phyloP scores from a whole-genome alignment of 1,140 invertebrate genomes.

The Aphelinus atriplicis region DNA sequence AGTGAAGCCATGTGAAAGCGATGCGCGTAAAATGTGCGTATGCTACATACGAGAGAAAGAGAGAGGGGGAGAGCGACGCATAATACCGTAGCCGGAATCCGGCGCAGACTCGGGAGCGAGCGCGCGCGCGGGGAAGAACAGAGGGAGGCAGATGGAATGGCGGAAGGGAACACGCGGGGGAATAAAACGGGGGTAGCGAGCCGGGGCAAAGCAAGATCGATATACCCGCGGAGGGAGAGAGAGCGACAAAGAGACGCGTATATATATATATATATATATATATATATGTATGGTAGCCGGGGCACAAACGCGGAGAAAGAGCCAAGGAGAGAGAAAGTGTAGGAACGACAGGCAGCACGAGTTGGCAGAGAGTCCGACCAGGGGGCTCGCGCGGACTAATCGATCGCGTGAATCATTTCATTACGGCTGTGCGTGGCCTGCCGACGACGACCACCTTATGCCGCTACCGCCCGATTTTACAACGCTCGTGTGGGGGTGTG shows the following conservation, averaged over 20 bases:
- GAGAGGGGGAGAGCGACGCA: neutral
- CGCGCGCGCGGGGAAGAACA: neutral
- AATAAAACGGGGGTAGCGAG: conserved; percentile 32
- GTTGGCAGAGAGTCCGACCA: neutral
- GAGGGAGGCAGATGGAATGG: conserved; percentile 22
- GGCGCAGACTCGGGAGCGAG: neutral
- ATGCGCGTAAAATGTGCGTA: neutral
- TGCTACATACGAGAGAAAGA: too few species aligned
- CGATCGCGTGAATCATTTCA: conserved; percentile 18
- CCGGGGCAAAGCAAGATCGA: conserved; percentile 20
- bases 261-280: neutral
- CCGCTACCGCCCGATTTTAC: too few species aligned
- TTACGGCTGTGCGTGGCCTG: neutral
- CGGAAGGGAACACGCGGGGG: neutral
- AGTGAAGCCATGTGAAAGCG: conserved; percentile 17
- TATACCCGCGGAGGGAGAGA: conserved; percentile 15
- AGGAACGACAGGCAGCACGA: neutral
- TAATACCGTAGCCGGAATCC: neutral
- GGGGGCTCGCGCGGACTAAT: neutral
- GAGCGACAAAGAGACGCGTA: neutral
- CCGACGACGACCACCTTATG: too few species aligned
- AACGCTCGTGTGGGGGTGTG: too few species aligned
- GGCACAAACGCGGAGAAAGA: neutral
- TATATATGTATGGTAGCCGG: too few species aligned
- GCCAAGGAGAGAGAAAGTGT: neutral